Base-by-base conservation (phyloP, 64 coral and sea anemone genomes). In the Catalaphyllia jardinei region DNA sequence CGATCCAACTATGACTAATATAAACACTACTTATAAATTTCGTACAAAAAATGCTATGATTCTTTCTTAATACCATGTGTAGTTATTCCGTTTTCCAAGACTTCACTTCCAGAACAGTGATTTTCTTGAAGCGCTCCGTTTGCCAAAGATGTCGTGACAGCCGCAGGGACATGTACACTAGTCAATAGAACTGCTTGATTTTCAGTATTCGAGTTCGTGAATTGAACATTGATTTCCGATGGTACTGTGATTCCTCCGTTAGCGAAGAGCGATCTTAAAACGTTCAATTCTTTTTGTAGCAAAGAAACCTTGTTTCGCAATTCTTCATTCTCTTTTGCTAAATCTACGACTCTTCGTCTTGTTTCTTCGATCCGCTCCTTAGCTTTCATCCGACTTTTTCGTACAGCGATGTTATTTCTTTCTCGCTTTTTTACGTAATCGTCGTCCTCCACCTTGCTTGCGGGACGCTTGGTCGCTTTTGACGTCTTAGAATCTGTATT, bases 291-390 rank as follows among this genome's bases (percentile, higher is more conserved):
- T 90, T 99, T 99, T 54, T 92, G 94, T 49, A 99, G 77, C n/a
- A 99, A 87, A 29, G 97, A 92, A n/a, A 99, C 97, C 87, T 99
- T 99, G 52, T 62, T 93, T 17, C 88, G 88, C 31, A 99, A 89
- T 24, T 95, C 91, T 71, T 91, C 91, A 80, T 99, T 99, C 91
- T 99, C 97, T 86, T 88, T 88, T n/a, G 97, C 2, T 72, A 99
- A 89, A 76, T 81, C 85, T 16, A 57, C 72, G 2, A 99, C 97
- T 71, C 97, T 92, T 63, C 79, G 62, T 75, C 82, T 73, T 38
- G 97, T 99, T 84, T 99, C 97, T 57, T 99, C 93, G 79, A 99
- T 99, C 86, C 86, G 87, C 62, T 95, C 87, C 79, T 99, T 99
- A 17, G 97, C 94, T 39, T 99, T 99, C 75, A 86, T 95, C 24